phyloP scores from a whole-genome alignment of 1,140 invertebrate species.

The Homalodisca vitripennis region DNA sequence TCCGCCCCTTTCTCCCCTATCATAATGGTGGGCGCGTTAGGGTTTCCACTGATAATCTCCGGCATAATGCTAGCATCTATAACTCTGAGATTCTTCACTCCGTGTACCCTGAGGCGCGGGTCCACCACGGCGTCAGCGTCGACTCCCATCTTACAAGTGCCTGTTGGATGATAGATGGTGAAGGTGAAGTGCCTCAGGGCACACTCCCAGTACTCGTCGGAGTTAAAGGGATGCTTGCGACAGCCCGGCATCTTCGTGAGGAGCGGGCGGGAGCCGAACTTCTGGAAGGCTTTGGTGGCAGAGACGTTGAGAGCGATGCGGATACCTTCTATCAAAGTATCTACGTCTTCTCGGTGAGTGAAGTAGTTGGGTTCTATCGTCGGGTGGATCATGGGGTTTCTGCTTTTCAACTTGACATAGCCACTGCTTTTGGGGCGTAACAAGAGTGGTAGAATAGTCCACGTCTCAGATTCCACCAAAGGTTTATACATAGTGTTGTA shows the following conservation, averaged over 20 bases:
- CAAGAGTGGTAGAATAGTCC: conserved; percentile 77
- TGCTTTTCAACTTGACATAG: conserved; percentile 71
- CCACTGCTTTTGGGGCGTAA: conserved; percentile 81
- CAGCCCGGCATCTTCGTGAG: conserved; percentile 80
- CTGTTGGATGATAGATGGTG: conserved; percentile 82
- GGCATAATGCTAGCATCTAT: conserved; percentile 81
- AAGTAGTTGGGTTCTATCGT: conserved; percentile 93
- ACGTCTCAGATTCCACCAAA: conserved; percentile 71
- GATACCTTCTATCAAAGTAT: conserved; percentile 75
- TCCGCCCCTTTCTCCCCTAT: conserved; percentile 79
- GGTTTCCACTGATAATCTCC: conserved; percentile 75
- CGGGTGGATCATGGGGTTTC: conserved; percentile 78
- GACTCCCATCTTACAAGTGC: conserved; percentile 87
- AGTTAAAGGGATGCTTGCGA: conserved; percentile 57
- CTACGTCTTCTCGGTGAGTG: conserved; percentile 73
- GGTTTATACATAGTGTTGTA: conserved; percentile 86
- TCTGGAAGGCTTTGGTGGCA: conserved; percentile 74
- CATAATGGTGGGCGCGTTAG: conserved; percentile 75
- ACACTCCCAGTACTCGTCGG: conserved; percentile 86
- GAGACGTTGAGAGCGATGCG: conserved; percentile 77
- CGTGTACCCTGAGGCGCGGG: conserved; percentile 69
- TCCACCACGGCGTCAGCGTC: conserved; percentile 76
- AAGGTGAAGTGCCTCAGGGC: conserved; percentile 77
- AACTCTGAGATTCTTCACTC: conserved; percentile 68
- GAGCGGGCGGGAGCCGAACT: conserved; percentile 74